These are phyloP conservation scores for Platanista minor DNA, from an alignment of 2,113 vertebrate genomes.

Conservation along the genomic window DNA sequence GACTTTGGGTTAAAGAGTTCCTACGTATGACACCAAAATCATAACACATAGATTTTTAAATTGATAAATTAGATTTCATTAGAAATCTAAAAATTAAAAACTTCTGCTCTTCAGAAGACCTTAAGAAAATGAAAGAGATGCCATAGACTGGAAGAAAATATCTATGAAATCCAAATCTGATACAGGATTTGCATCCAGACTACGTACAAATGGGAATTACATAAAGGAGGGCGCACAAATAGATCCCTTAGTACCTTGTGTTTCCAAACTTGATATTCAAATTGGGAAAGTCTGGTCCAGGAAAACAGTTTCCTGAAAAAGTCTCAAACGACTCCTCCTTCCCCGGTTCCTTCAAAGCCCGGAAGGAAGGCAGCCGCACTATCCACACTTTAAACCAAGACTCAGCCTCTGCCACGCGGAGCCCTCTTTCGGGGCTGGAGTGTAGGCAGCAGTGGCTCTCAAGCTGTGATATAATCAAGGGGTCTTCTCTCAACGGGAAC, in stretches of 20 bases:
- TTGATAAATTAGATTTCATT: background rate
- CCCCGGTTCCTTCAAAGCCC: background rate
- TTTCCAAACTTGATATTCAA: background rate
- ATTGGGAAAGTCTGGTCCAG: background rate
- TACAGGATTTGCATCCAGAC: background rate
- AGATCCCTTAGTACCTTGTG: background rate
- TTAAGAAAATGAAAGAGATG: background rate
- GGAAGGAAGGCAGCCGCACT: background rate
- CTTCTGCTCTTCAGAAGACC: background rate
- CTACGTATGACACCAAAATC: background rate
- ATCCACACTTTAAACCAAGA: background rate
- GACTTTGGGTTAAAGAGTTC: background rate
- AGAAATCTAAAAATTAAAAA: background rate
- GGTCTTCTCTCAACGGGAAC: conserved; percentile 60
- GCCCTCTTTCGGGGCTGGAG: background rate
- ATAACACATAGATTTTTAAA: background rate
- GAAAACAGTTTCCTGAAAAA: background rate
- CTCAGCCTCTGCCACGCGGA: background rate
- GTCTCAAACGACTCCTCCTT: background rate
- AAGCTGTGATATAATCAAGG: conserved; percentile 26
- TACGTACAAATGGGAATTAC: background rate
- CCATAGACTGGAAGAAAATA: background rate
- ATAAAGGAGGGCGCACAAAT: background rate
- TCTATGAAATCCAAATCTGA: background rate
- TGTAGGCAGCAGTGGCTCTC: conserved; percentile 13